phyloP scores from a whole-genome alignment of 2,797 vertebrate genomes.

The Melanotaenia nigrans region DNA sequence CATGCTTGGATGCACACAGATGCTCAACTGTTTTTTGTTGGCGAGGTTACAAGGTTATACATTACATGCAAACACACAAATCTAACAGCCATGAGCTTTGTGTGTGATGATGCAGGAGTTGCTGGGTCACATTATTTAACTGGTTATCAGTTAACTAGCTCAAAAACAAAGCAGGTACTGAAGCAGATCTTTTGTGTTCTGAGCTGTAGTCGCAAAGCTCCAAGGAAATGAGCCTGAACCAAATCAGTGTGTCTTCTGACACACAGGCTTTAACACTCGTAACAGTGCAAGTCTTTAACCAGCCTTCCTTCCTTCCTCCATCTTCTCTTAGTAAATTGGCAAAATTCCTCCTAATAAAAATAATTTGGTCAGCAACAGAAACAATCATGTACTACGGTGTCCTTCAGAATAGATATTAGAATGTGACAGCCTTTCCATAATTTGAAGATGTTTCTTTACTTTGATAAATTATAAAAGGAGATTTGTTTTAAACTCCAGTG shows the following conservation, averaged over 20 bases:
- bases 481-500: no score
- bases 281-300: not conserved
- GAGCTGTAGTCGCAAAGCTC: constrained; percentile 4
- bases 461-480: no score
- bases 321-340: not conserved
- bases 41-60: not conserved
- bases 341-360: no score
- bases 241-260: constrained; percentile 25
- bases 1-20: constrained; percentile 11
- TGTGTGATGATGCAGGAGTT: constrained; percentile 1
- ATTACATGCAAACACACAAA: not conserved
- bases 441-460: no score
- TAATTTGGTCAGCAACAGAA: no score
- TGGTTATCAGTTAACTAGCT: constrained; percentile 38
- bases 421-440: no score
- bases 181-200: constrained; percentile 22
- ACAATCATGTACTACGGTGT: no score
- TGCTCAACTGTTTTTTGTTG: not conserved
- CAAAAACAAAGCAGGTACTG: constrained; percentile 25
- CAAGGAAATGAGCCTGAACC: constrained; percentile 34
- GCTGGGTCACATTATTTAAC: constrained; percentile 23
- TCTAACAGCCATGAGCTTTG: not conserved
- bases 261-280: constrained; percentile 8
- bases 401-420: no score
- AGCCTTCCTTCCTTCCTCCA: not conserved